Base-by-base conservation (phyloP, 1,140 invertebrate genomes). In the Micrasema longulum region DNA sequence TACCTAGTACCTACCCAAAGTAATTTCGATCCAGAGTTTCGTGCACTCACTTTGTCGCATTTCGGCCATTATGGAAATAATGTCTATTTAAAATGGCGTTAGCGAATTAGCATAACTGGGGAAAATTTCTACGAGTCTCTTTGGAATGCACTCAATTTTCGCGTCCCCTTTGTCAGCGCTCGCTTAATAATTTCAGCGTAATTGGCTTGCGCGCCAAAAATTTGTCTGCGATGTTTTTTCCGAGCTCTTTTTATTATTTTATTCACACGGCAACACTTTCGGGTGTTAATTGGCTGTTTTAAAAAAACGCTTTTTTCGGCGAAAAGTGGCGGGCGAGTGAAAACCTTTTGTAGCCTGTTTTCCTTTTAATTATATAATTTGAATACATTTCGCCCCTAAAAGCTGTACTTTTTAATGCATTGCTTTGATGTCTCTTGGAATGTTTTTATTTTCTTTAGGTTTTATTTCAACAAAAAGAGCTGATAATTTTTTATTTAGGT, bases 11-110 rank as follows among this genome's bases (percentile, higher is more conserved):
- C 26, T 31, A 31, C 26, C 26, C 26, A 31, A 31, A 31, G 3
- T 31, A 4, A 31, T 31, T 31, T 7, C 7, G 26, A 31, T 31
- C 43, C 43, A 1, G 16, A n/a, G n/a, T 47, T 47, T 16, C 43
- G 43, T 47, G 43, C 43, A 47, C 16, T 47, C 16, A 16, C 43
- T 47, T 16, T 14, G 52, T 55, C 22, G 52, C 52, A 48, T 11
- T 31, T 60, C 36, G 36, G 68, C 66, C 64, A 74, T 74, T 74
- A 74, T 74, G 72, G 73, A 71, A 75, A 75, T 75, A 75, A 75
- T 75, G 69, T 69, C 70, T 71, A 60, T 71, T 75, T 75, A 75
- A 75, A 75, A 75, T 65, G 69, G 69, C 72, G 69, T 74, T 74
- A 74, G 72, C n/a, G 36, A 65, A 75, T 75, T 75, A 63, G 57